Evolutionary conservation across 2,113 vertebrate genomes (phyloP), one percentile per base, ranked within the genome.

Genomic region (Neotoma lepida): DNA sequence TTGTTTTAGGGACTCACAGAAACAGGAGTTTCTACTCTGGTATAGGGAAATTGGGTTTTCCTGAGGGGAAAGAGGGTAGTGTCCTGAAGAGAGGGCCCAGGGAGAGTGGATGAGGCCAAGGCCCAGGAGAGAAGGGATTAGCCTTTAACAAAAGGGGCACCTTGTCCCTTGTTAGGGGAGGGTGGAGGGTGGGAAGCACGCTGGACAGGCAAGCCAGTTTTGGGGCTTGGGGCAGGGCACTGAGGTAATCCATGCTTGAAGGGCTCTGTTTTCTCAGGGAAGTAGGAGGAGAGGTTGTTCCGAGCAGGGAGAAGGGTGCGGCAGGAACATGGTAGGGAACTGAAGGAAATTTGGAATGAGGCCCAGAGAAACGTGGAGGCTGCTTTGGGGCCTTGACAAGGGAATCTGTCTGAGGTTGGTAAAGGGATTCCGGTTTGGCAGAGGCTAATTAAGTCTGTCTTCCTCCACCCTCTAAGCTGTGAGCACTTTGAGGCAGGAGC

Each of bases 241-340:
- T 95, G 96, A 96, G 73, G 90, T 94, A 95, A 96, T 96, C 96
- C 94, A 95, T 8, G 88, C 96, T 96, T 94, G 96, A 97, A 96
- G 93, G 94, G 86, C 88, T 97, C 80, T 97, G 96, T 95, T 97
- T 97, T 97, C 96, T 97, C 96, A 96, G 78, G 96, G 93, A 97
- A 96, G 89, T 96, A 73, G 73, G 85, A 95, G 80, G 86, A 91
- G 88, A 93, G 70, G 70, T 74, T 94, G 71, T 94, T 97, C 77
- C 7, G 26, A 88, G 93, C 22, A 93, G 80, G 41, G 46, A 82
- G 90, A 86, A 71, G 49, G 66, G 86, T 22, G 76, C 76, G 73
- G 76, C 71, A 94, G 68, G 35, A 84, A 77, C 44, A 28, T 44
- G 88, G 95, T 92, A 68, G 26, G 63, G 54, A 94, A 68, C n/a